A percentile compares a stretch with the other conserved stretches of the same genome.
Evolutionary conservation across 2,113 vertebrate genomes (phyloP).

Genomic region (Tapirus terrestris): DNA sequence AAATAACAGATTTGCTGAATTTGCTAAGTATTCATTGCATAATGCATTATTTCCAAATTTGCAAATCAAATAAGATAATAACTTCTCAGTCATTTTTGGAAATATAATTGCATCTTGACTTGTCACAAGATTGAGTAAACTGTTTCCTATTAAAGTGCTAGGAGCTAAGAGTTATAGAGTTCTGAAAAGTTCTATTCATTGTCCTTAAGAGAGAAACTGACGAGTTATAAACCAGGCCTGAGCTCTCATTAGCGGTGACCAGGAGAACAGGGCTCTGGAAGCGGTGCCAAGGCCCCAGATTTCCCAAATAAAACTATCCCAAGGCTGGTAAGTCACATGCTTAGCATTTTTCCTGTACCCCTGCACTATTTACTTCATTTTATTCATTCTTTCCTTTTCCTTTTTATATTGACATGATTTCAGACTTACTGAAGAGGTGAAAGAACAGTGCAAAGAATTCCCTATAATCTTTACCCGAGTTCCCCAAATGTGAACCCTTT

Average conservation of each 20-base stretch:
- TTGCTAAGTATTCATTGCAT: conserved; percentile 55
- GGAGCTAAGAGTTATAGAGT: background rate
- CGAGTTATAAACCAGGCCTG: background rate
- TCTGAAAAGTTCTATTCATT: background rate
- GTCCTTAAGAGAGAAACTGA: background rate
- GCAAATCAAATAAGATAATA: conserved; percentile 59
- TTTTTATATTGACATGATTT: background rate
- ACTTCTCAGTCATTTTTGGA: conserved; percentile 39
- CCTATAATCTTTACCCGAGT: background rate
- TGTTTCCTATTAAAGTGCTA: conserved; percentile 8
- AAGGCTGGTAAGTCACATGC: background rate
- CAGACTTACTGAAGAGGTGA: background rate
- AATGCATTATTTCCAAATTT: conserved; percentile 54
- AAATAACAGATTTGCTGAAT: conserved; percentile 51
- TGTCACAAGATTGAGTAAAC: conserved; percentile 38
- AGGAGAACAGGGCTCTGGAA: background rate
- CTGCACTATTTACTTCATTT: background rate
- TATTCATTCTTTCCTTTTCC: background rate
- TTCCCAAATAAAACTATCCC: background rate
- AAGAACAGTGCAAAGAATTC: background rate
- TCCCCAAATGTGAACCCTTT: background rate
- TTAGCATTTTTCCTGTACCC: background rate
- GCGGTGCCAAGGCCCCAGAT: background rate
- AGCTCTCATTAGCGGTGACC: background rate
- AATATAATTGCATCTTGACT: conserved; percentile 49